Evolutionary conservation across 1,140 invertebrate genomes (phyloP).

Genomic region (Venturia canescens): DNA sequence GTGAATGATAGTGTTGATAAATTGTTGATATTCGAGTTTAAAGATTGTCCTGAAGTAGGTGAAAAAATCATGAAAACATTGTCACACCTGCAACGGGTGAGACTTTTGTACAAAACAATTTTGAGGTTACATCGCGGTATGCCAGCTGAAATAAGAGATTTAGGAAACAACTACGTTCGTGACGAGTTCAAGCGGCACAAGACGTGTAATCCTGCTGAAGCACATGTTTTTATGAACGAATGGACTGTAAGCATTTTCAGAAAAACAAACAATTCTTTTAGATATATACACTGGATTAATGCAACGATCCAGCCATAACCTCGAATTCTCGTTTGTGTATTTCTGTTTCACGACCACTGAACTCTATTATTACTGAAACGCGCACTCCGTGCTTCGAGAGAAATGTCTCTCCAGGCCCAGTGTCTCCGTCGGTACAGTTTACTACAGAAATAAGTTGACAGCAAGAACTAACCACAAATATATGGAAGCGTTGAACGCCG

Average conservation of each 20-base stretch:
- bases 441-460: no score
- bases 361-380: no score
- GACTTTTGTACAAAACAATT: conserved; percentile 92
- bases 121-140: conserved; percentile 90
- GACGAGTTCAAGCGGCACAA: conserved; percentile 94
- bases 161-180: conserved; percentile 91
- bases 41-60: not conserved
- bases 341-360: no score
- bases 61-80: conserved; percentile 55
- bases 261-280: not conserved
- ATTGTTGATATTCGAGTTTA: conserved; percentile 18
- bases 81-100: conserved; percentile 82
- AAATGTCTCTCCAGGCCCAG: no score
- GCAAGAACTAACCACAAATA: no score
- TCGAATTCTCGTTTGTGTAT: no score
- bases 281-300: no score
- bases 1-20: not conserved
- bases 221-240: conserved; percentile 88
- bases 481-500: no score
- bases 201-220: conserved; percentile 83
- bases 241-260: conserved; percentile 86
- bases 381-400: no score
- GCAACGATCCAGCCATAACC: no score
- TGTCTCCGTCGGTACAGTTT: no score
- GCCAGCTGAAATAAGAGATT: conserved; percentile 83